Conservation (phyloP, 2,888 invertebrate species). For the Tenthredo livida region DNA sequence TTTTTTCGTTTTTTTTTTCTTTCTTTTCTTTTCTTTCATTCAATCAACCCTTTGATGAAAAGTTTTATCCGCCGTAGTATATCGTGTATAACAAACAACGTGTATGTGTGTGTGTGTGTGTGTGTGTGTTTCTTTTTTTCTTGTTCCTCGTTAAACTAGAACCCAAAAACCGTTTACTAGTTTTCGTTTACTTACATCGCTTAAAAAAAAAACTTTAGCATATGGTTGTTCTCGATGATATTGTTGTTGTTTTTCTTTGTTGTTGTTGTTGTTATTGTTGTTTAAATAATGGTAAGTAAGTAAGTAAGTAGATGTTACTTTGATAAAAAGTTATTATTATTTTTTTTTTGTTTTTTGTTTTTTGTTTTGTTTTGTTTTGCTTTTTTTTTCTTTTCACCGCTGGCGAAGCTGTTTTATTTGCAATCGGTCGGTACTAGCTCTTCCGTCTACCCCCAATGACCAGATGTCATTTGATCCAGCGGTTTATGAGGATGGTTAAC, state of each 20-base stretch:
- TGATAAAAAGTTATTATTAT: constrained; percentile 65
- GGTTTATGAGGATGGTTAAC: constrained; percentile 70
- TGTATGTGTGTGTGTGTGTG: constrained; percentile 68
- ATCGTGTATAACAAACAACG: constrained; percentile 74
- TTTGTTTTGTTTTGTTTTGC: constrained; percentile 47
- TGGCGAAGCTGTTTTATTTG: constrained; percentile 42
- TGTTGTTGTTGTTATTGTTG: constrained; percentile 71
- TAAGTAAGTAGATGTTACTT: constrained; percentile 71
- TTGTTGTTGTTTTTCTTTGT: constrained; percentile 70
- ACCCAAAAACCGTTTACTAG: constrained; percentile 70
- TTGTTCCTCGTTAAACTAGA: constrained; percentile 64
- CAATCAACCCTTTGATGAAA: constrained; percentile 74
- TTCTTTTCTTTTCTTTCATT: constrained; percentile 40
- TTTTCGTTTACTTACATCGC: constrained; percentile 70
- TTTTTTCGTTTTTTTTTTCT: neutral
- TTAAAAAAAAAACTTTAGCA: constrained; percentile 70
- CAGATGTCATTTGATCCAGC: constrained; percentile 75
- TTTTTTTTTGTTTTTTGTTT: constrained; percentile 56
- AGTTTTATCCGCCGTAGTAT: constrained; percentile 70
- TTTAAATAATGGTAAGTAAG: constrained; percentile 61
- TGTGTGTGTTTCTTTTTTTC: constrained; percentile 51
- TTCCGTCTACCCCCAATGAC: constrained; percentile 72
- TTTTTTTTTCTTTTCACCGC: constrained; percentile 57
- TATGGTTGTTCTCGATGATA: constrained; percentile 70
- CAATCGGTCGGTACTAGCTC: constrained; percentile 28